These are phyloP conservation scores for Spondyliosoma cantharus DNA, from an alignment of 2,797 vertebrate genomes.

Conservation along the genomic window DNA sequence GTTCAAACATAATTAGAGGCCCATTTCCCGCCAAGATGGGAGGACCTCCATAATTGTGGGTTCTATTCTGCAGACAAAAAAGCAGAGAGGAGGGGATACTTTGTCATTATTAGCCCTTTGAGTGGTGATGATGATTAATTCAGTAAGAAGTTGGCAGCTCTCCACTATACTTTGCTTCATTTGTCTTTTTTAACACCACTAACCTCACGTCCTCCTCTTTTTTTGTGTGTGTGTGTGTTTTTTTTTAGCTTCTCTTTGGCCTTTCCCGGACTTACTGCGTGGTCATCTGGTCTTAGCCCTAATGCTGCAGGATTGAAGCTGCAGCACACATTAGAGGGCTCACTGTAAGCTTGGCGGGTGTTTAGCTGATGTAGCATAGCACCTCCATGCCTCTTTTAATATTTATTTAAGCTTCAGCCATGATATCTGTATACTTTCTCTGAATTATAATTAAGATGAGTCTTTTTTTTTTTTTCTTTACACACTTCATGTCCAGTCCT, in stretches of 20 bases:
- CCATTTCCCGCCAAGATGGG: conserved; percentile 54
- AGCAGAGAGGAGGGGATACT: conserved; percentile 64
- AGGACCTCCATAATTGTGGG: conserved; percentile 68
- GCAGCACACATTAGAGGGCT: conserved; percentile 57
- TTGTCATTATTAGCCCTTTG: conserved; percentile 80
- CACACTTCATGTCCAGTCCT: conserved; percentile 3
- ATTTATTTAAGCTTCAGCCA: conserved; percentile 25
- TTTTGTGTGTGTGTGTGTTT: neutral
- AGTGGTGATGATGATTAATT: conserved; percentile 76
- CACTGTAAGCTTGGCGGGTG: conserved; percentile 48
- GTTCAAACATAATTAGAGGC: conserved; percentile 68
- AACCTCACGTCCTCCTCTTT: conserved; percentile 49
- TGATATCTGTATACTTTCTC: conserved; percentile 5
- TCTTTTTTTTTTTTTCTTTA: neutral
- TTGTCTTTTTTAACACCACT: conserved; percentile 56
- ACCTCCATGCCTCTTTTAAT: conserved; percentile 20
- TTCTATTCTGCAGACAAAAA: conserved; percentile 64
- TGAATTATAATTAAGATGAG: conserved; percentile 6
- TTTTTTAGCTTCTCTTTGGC: conserved; percentile 35
- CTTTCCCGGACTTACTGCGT: conserved; percentile 51
- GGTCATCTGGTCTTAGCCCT: conserved; percentile 78
- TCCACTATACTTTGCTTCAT: conserved; percentile 56
- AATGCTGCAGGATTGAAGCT: conserved; percentile 72
- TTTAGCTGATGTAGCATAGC: conserved; percentile 41
- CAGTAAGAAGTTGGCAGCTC: conserved; percentile 65